A percentile compares a stretch with the other conserved stretches of the same genome.
These are phyloP conservation scores for Heliocidaris erythrogramma DNA, from an alignment of 35 echinoderm and acorn worm genomes.

Conservation along the genomic window DNA sequence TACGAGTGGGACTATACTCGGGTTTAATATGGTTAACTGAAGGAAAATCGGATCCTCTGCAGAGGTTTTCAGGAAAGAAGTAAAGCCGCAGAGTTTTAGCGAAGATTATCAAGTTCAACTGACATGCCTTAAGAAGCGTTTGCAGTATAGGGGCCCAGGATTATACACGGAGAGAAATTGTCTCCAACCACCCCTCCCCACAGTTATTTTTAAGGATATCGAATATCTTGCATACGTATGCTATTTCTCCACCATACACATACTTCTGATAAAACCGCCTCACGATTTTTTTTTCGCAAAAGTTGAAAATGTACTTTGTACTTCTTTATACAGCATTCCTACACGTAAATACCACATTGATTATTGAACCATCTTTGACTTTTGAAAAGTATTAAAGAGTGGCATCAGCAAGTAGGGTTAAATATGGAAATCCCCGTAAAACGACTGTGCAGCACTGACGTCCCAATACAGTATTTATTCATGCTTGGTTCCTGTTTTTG, in stretches of 20 bases:
- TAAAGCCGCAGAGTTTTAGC: not conserved
- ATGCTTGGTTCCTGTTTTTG: not conserved
- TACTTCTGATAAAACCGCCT: too few species aligned
- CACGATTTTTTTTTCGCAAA: too few species aligned
- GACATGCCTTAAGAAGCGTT: not conserved
- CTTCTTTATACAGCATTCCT: too few species aligned
- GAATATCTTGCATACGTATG: not conserved
- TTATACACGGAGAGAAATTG: not conserved
- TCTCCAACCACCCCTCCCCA: not conserved
- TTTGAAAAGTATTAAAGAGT: not conserved
- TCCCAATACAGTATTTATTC: not conserved
- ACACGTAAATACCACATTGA: too few species aligned
- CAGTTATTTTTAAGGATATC: not conserved
- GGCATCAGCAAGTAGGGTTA: not conserved
- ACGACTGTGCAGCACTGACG: not conserved
- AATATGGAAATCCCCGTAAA: not conserved
- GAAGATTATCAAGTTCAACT: not conserved
- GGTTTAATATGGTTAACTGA: not conserved
- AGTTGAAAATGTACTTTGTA: too few species aligned
- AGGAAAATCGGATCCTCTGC: constrained; percentile 1
- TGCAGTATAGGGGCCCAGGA: not conserved
- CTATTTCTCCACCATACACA: too few species aligned
- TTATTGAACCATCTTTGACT: too few species aligned
- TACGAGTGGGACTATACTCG: constrained; percentile 8
- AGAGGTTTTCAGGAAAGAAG: constrained; percentile 2